Percentiles rank a stretch among this genome's conserved stretches.
Evolutionary conservation across 1,140 invertebrate genomes (phyloP).

Genomic region (Lineus longissimus): DNA sequence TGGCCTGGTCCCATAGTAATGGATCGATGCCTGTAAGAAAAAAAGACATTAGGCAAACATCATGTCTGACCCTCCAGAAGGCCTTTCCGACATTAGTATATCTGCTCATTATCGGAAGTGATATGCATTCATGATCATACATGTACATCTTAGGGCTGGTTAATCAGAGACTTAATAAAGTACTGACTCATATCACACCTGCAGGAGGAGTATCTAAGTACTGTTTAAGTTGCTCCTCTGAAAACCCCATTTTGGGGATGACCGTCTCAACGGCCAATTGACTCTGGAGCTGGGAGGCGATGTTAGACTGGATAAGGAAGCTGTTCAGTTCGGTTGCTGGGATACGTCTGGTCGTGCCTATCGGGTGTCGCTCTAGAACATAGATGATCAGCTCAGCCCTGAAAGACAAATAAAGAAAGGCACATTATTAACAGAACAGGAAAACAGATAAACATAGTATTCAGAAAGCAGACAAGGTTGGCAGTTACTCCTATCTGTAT

Average conservation of each 20-base stretch:
- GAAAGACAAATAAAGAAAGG: constrained; percentile 17
- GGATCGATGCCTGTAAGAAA: constrained; percentile 56
- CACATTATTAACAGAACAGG: no score
- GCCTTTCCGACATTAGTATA: no score
- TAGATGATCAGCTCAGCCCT: constrained; percentile 73
- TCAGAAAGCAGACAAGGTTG: no score
- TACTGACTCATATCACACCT: constrained; percentile 59
- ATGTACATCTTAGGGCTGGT: no score
- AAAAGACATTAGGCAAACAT: no score
- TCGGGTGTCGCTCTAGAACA: constrained; percentile 69
- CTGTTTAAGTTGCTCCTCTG: constrained; percentile 68
- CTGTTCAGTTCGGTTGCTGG: constrained; percentile 66
- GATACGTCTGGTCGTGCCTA: constrained; percentile 63
- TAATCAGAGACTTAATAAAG: not conserved
- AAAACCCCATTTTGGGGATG: constrained; percentile 43
- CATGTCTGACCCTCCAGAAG: no score
- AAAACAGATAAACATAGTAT: no score
- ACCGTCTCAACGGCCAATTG: constrained; percentile 54
- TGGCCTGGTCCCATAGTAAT: constrained; percentile 70
- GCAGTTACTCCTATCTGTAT: no score
- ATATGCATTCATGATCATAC: no score
- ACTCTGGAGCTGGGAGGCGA: constrained; percentile 65
- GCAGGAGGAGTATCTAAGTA: constrained; percentile 85
- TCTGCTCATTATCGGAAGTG: no score
- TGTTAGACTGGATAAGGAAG: constrained; percentile 43